phyloP scores from a whole-genome alignment of 1,140 invertebrate genomes.

The Leptestheria dahalacensis region DNA sequence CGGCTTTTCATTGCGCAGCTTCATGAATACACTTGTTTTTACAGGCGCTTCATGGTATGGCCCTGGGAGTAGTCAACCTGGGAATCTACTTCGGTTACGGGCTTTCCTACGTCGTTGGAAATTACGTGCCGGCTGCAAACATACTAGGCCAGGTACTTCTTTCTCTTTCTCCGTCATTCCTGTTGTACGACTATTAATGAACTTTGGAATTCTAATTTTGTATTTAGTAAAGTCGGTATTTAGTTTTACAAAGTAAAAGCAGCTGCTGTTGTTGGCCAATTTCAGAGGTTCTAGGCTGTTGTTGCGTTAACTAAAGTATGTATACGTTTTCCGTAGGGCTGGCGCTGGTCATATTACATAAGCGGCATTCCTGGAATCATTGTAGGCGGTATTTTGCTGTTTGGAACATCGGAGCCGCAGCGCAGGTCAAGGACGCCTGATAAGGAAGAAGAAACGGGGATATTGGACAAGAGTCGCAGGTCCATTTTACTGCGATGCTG shows the following conservation, averaged over 20 bases:
- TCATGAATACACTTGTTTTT: constrained; percentile 23
- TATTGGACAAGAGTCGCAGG: constrained; percentile 34
- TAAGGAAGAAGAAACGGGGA: constrained; percentile 35
- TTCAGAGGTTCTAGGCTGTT: too few relatives aligned
- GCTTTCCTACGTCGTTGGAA: constrained; percentile 75
- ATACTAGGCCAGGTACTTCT: constrained; percentile 50
- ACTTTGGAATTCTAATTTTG: too few relatives aligned
- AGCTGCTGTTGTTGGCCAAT: too few relatives aligned
- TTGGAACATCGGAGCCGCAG: constrained; percentile 61
- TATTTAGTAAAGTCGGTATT: too few relatives aligned
- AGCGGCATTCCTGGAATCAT: constrained; percentile 65
- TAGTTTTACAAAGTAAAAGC: too few relatives aligned
- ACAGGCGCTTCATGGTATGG: constrained; percentile 56
- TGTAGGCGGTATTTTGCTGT: constrained; percentile 50
- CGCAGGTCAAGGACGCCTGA: constrained; percentile 45
- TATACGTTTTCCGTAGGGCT: constrained; percentile 58
- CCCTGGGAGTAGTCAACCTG: constrained; percentile 89
- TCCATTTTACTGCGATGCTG: not conserved
- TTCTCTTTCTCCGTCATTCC: too few relatives aligned
- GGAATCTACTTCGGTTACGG: constrained; percentile 90
- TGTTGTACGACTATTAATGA: too few relatives aligned
- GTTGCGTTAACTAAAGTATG: too few relatives aligned
- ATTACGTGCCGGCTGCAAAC: constrained; percentile 64
- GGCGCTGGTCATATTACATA: constrained; percentile 73
- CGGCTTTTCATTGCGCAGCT: not conserved